Evolutionary conservation across 2,113 vertebrate species (phyloP).

Genomic region (Uria aalge): DNA sequence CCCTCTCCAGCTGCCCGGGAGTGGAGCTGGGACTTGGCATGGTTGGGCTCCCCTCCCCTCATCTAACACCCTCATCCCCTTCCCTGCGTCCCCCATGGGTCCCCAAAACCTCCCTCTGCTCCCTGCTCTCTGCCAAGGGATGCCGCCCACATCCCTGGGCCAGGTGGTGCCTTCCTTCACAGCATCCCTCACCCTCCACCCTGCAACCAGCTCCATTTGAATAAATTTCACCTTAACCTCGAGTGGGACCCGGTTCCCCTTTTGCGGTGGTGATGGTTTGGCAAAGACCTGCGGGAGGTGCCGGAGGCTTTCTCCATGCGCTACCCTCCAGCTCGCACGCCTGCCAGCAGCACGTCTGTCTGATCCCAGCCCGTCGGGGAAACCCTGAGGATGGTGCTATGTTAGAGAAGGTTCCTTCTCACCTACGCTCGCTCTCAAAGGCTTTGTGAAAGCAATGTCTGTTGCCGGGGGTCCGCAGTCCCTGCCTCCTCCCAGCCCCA

Average conservation of each 20-base stretch:
- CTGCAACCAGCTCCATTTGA: neutral
- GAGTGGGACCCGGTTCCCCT: neutral
- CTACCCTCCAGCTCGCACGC: neutral
- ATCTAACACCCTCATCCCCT: neutral
- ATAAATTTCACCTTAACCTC: constrained; percentile 61
- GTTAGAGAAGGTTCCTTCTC: constrained; percentile 26
- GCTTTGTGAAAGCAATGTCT: neutral
- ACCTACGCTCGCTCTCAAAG: neutral
- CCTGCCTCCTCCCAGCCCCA: neutral
- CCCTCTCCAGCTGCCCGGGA: neutral
- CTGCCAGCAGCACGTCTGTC: neutral
- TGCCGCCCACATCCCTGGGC: neutral
- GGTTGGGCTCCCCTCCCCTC: neutral
- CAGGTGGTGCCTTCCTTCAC: neutral
- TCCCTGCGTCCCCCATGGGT: neutral
- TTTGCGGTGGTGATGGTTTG: neutral
- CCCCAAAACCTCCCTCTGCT: neutral
- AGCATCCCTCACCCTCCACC: neutral
- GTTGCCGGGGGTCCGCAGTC: accelerated
- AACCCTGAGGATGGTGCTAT: constrained; percentile 60
- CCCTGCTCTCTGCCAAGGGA: neutral
- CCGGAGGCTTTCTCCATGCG: neutral
- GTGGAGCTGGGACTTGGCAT: neutral
- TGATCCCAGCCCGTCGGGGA: neutral
- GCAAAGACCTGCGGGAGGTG: neutral